Percentiles rank a stretch among this genome's conserved stretches.
Conservation (phyloP, 2,113 vertebrate species). For the Pteropus alecto region DNA sequence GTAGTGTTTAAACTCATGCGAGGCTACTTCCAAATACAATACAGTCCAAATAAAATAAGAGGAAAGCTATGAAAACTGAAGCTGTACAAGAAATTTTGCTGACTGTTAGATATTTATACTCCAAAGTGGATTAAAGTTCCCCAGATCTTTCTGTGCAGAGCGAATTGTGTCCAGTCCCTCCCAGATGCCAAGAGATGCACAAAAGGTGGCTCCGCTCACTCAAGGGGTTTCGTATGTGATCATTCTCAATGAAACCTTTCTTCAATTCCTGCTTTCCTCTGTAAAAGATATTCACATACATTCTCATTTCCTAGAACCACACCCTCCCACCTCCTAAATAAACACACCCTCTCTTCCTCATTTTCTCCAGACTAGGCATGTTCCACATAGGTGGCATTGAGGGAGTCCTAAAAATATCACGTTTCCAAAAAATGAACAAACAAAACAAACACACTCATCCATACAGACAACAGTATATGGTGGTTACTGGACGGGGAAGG, state of each 20-base stretch:
- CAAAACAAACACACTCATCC: not conserved
- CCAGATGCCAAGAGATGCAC: constrained; percentile 31
- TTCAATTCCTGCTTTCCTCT: not conserved
- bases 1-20: not conserved
- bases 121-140: constrained; percentile 34
- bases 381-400: not conserved
- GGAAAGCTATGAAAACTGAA: constrained; percentile 26
- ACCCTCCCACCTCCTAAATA: not conserved
- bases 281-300: not conserved
- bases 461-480: not conserved
- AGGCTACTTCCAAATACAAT: constrained; percentile 39
- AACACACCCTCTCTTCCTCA: not conserved
- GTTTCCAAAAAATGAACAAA: not conserved
- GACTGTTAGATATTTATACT: constrained; percentile 50
- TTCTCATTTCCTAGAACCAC: not conserved
- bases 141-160: constrained; percentile 12
- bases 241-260: not conserved
- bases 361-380: not conserved
- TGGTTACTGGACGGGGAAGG: not conserved
- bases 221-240: not conserved
- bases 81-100: not conserved
- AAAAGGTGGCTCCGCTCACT: constrained; percentile 16
- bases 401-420: not conserved
- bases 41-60: constrained; percentile 51
- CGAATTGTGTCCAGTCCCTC: constrained; percentile 38